A percentile compares a stretch with the other conserved stretches of the same genome.
These are phyloP conservation scores for Hiodon tergisus DNA, from an alignment of 2,113 vertebrate genomes.

Conservation along the genomic window DNA sequence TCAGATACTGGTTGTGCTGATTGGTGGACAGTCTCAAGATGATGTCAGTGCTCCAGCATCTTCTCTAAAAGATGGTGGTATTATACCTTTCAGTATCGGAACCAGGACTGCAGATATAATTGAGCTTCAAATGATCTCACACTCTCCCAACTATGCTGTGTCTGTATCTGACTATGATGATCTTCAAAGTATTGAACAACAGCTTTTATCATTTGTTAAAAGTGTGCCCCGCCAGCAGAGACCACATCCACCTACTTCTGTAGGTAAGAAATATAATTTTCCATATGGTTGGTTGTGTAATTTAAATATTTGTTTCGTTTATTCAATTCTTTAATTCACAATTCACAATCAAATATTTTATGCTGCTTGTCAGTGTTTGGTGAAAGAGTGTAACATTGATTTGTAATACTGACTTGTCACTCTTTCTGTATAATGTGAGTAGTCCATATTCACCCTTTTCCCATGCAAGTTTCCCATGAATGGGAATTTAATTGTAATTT, in stretches of 20 bases:
- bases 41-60: constrained; percentile 58
- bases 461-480: no score
- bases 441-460: no score
- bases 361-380: no score
- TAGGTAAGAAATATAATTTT: constrained; percentile 59
- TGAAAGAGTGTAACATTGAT: no score
- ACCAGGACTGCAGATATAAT: constrained; percentile 65
- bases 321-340: no score
- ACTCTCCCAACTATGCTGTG: constrained; percentile 68
- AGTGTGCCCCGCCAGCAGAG: constrained; percentile 26
- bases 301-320: no score
- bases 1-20: constrained; percentile 80
- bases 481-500: no score
- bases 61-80: constrained; percentile 62
- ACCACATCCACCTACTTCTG: constrained; percentile 29
- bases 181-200: constrained; percentile 41
- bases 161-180: constrained; percentile 65
- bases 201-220: constrained; percentile 52
- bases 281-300: no score
- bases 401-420: no score
- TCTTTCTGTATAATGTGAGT: no score
- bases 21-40: constrained; percentile 71
- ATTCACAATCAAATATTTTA: no score
- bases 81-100: constrained; percentile 73
- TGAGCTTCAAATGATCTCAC: constrained; percentile 74